Evolutionary conservation across 2,113 vertebrate species (phyloP), one percentile per base, ranked within the genome.

Genomic region (Bos indicus): DNA sequence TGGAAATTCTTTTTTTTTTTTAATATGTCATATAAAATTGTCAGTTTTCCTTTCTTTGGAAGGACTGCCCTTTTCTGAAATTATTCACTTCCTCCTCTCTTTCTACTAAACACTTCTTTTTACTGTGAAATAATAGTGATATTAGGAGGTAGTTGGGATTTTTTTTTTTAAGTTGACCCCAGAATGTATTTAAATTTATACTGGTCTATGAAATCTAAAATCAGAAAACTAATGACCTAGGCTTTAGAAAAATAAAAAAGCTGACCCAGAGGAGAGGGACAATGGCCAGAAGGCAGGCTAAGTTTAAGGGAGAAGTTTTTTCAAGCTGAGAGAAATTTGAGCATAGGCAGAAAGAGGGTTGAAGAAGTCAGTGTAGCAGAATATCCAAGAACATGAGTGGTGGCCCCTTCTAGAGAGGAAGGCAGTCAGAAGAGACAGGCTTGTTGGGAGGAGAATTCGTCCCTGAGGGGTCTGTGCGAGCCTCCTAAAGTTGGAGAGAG

Each of bases 171-270:
- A 93, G 30, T 83, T 90, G 21, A 59, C 11, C 25, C 60, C 33
- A 95, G 91, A 94, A 62, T 86, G 6, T 91, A 19, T 89, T 93
- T 96, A n/a, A 57, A 67, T 25, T 94, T 60, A 71, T 94, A 94
- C 15, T 85, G 33, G 59, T 60, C 25, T 95, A 2, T 90, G 36
- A 67, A 87, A 87, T 96, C 43, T 88, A 81, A 90, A 90, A 43
- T 78, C 46, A 88, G 71, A 36, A 74, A 80, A 78, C 64, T 26
- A 64, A 43, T 78, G 12, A 56, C 77, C 64, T 52, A 54, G 52
- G n/a, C 60, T 87, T 90, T 54, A 77, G 21, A n/a, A 36, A n/a
- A 64, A 36, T 21, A 67, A 71, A 77, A 43, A 77, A 77, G 12
- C 71, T 59, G 12, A 36, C 86, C 92, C 26, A 86, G 33, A 91